Evolutionary conservation across 2,797 vertebrate genomes (phyloP).

Genomic region (Clamator glandarius): DNA sequence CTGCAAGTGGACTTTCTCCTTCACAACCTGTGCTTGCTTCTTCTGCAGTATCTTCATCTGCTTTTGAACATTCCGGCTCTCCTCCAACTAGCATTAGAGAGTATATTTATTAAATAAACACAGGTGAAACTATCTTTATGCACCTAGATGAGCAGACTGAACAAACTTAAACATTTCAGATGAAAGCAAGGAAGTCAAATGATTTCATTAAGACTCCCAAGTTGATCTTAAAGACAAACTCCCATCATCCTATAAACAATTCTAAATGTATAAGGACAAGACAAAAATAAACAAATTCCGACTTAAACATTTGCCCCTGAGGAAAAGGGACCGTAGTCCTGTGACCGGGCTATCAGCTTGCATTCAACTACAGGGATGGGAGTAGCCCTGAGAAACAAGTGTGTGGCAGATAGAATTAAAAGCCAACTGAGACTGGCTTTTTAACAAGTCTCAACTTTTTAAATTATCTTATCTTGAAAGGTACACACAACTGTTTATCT

Average conservation of each 20-base stretch:
- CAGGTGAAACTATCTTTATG: neutral
- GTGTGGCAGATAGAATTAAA: neutral
- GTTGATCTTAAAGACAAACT: neutral
- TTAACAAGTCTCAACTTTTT: neutral
- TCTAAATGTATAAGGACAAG: neutral
- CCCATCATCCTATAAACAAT: neutral
- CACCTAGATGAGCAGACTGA: neutral
- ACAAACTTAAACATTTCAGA: neutral
- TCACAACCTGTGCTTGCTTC: slow-evolving; percentile 95
- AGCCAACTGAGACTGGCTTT: neutral
- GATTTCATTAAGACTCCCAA: neutral
- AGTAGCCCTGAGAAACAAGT: neutral
- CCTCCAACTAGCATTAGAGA: slow-evolving; percentile 87
- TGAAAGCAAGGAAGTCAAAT: neutral
- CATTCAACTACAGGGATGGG: neutral
- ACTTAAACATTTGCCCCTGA: neutral
- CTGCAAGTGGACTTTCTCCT: slow-evolving; percentile 96
- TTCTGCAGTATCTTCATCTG: slow-evolving; percentile 96
- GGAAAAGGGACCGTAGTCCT: neutral
- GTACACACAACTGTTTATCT: neutral
- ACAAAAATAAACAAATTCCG: neutral
- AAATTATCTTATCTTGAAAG: neutral
- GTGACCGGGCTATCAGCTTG: neutral
- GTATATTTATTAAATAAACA: neutral
- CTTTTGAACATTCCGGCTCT: slow-evolving; percentile 95